Percentiles rank a stretch among this genome's conserved stretches.
phyloP scores from a whole-genome alignment of 2,113 vertebrate genomes.

The Scatophagus argus region DNA sequence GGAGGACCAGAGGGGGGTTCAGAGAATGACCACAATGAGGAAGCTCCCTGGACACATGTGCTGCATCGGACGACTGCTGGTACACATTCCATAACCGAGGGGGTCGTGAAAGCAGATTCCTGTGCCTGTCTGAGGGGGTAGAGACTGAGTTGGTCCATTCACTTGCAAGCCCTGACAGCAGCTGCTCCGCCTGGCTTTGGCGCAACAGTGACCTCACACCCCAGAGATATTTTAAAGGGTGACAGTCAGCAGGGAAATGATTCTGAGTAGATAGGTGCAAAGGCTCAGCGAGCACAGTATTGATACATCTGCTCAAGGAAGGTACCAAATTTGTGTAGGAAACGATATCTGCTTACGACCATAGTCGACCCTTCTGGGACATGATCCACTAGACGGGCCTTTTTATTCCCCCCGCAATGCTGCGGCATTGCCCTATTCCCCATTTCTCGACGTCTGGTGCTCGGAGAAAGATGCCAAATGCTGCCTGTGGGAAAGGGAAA shows the following conservation, averaged over 20 bases:
- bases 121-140: conserved; percentile 62
- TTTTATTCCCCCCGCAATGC: conserved; percentile 88
- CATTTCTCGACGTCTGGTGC: conserved; percentile 77
- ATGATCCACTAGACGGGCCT: conserved; percentile 73
- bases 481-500: conserved; percentile 82
- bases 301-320: conserved; percentile 79
- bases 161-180: conserved; percentile 71
- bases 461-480: conserved; percentile 89
- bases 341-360: neutral
- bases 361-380: conserved; percentile 59
- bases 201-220: conserved; percentile 88
- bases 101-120: conserved; percentile 76
- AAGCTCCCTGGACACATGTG: conserved; percentile 62
- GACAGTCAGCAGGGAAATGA: conserved; percentile 88
- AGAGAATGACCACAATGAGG: conserved; percentile 64
- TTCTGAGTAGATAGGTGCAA: conserved; percentile 71
- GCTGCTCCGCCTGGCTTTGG: conserved; percentile 90
- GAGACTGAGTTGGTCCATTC: conserved; percentile 64
- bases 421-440: conserved; percentile 85
- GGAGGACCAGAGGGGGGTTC: conserved; percentile 33
- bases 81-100: conserved; percentile 63
- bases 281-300: conserved; percentile 73
- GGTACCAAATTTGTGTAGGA: neutral
- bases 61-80: conserved; percentile 43
- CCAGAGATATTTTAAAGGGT: conserved; percentile 91